Percentiles rank a stretch among this genome's conserved stretches.
phyloP scores from a whole-genome alignment of 64 coral and sea anemone species.

The Dendrophyllia cribrosa region DNA sequence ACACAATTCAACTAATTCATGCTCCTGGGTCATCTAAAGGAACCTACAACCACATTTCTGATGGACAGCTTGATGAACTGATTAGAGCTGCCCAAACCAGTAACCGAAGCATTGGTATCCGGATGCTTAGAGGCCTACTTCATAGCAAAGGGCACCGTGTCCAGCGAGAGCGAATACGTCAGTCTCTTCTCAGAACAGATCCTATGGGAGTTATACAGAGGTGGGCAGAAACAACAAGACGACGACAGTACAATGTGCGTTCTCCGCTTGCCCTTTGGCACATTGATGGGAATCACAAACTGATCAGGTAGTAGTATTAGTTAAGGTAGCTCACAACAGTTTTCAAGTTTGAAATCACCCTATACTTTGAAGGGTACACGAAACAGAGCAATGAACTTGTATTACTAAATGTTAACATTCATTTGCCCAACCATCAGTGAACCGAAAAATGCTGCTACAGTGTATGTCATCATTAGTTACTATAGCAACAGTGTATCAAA shows the following conservation, averaged over 20 bases:
- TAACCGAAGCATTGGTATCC: slow-evolving; percentile 47
- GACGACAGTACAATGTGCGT: slow-evolving; percentile 56
- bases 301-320: slow-evolving; percentile 26
- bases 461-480: too few species aligned
- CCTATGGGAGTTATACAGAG: slow-evolving; percentile 39
- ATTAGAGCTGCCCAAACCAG: slow-evolving; percentile 26
- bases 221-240: slow-evolving; percentile 25
- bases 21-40: slow-evolving; percentile 43
- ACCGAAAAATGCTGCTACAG: too few species aligned
- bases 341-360: too few species aligned
- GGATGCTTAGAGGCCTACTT: slow-evolving; percentile 55
- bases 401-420: too few species aligned
- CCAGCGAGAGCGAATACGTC: slow-evolving; percentile 64
- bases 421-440: too few species aligned
- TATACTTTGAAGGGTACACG: neutral
- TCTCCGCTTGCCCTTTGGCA: slow-evolving; percentile 50
- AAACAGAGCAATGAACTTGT: too few species aligned
- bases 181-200: slow-evolving; percentile 53
- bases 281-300: slow-evolving; percentile 40
- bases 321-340: neutral
- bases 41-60: slow-evolving; percentile 43
- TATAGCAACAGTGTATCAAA: too few species aligned
- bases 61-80: slow-evolving; percentile 54
- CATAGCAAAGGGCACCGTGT: slow-evolving; percentile 62
- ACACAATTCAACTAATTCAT: too few species aligned